Evolutionary conservation across 2,888 invertebrate genomes (phyloP), one percentile per base, ranked within the genome.

Genomic region (Hypsopygia costalis): DNA sequence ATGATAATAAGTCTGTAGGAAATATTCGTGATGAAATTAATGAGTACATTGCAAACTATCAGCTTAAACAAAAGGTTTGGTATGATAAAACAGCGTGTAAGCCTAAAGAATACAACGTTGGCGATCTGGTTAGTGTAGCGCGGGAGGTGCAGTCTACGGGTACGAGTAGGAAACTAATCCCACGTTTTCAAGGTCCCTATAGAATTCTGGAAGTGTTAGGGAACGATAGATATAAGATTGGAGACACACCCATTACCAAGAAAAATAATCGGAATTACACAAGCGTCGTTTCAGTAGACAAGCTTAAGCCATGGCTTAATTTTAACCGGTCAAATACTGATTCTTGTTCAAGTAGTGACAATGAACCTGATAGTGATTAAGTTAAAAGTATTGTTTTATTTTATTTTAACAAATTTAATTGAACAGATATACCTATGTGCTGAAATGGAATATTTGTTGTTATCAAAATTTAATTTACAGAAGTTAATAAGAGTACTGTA

Each of bases 91-190:
- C 9, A n/a, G 31, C 40, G 1, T 37, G 27, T 16, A 6, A 7
- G 1, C 43, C 43, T 1, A 12, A 12, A 3, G 16, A 46, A 8
- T 43, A 34, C 20, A 11, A 39, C 6, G 27, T 38, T 8, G 43
- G 43, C 1, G 43, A 46, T 29, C 33, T 43, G 27, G 43, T 43
- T 11, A 35, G 46, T n/a, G 28, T 43, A 7, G 43, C 38, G 28
- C 12, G 36, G 6, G 34, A 41, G 3, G 6, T 31, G 5, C 34
- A 20, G 3, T 20, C 34, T 20, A 34, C 34, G 1, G 34, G 34
- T 5, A 1, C 8, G 1, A 34, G 34, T 8, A 35, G 12, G 11
- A 35, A 35, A 27, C 35, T 35, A 11, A 6, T 35, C 3, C 35
- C 35, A 11, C 25, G 27, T 5, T 35, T 12, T 35, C 35, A 35